phyloP scores from a whole-genome alignment of 2,888 invertebrate species.

The Margaritifera margaritifera region DNA sequence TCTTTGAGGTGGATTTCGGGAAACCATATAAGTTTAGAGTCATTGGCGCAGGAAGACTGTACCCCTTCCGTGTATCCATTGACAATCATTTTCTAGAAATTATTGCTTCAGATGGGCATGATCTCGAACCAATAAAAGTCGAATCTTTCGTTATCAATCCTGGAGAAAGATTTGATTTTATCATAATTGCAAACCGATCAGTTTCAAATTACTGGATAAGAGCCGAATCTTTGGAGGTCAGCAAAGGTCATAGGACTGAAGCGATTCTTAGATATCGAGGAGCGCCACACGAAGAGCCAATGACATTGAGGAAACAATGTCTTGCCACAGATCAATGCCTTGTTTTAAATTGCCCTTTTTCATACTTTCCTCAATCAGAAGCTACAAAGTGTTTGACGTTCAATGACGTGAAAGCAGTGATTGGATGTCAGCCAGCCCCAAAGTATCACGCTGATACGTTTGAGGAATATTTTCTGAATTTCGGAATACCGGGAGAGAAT shows the following conservation, averaged over 20 bases:
- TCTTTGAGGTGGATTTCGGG: constrained; percentile 8
- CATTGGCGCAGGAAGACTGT: constrained; percentile 1
- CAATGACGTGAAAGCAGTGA: constrained; percentile 6
- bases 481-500: constrained; percentile 10
- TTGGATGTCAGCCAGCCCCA: constrained; percentile 4
- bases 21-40: too few species aligned
- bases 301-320: constrained; percentile 16
- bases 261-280: constrained; percentile 40
- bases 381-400: constrained; percentile 22
- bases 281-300: constrained; percentile 20
- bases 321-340: constrained; percentile 17
- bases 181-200: constrained; percentile 31
- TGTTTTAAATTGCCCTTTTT: constrained; percentile 41
- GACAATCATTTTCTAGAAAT: constrained; percentile 41
- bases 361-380: constrained; percentile 11
- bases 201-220: constrained; percentile 55
- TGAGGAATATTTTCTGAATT: constrained; percentile 15
- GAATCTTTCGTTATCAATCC: constrained; percentile 46
- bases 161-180: constrained; percentile 52
- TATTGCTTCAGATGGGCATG: constrained; percentile 32
- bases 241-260: constrained; percentile 16
- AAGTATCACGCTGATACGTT: not conserved
- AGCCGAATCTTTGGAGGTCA: constrained; percentile 35
- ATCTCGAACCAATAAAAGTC: constrained; percentile 25
- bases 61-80: constrained; percentile 44